Evolutionary conservation across 2,797 vertebrate species (phyloP), one percentile per base, ranked within the genome.

Genomic region (Coreius guichenoti): DNA sequence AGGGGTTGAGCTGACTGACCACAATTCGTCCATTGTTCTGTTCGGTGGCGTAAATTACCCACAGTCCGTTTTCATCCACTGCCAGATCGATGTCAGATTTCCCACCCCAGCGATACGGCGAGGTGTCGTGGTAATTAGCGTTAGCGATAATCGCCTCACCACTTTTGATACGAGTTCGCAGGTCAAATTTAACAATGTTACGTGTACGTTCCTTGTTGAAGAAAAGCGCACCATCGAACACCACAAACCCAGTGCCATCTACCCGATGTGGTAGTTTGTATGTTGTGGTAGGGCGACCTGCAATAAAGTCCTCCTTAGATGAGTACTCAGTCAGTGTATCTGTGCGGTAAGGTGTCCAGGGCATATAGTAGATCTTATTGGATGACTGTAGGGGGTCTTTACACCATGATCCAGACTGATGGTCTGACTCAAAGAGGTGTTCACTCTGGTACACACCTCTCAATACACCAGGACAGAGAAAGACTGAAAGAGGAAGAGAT

Each of bases 351-450:
- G 98, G 98, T 0, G 98, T 99, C 98, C 98, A 99, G 17, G 98
- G 98, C 98, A 99, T 99, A 92, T 99, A 99, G 93, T 99, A 99
- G 91, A 99, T 99, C 94, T 99, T 99, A 92, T 99, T 98, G 0
- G 98, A 99, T 14, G 98, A 97, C 92, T 99, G 98, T 17, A 99
- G 94, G 0, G 98, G 98, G 90, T 99, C 98, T 92, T 99, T 99
- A 95, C 98, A 99, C 98, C 98, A 99, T 0, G 98, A 97, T 43
- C 98, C 98, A 0, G 98, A 99, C 5, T 99, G 98, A 92, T 99
- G 98, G 91, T 99, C 98, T 0, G 98, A 99, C 90, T 99, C 98
- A 33, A 99, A 99, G 21, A 99, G 96, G 90, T 99, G 98, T 86
- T 99, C 98, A 1, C 97, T 99, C 94, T 99, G 98, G 94, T 98